Percentiles rank a stretch among this genome's conserved stretches.
These are phyloP conservation scores for Pseudonaja textilis DNA, from an alignment of 2,113 vertebrate genomes.

Conservation along the genomic window DNA sequence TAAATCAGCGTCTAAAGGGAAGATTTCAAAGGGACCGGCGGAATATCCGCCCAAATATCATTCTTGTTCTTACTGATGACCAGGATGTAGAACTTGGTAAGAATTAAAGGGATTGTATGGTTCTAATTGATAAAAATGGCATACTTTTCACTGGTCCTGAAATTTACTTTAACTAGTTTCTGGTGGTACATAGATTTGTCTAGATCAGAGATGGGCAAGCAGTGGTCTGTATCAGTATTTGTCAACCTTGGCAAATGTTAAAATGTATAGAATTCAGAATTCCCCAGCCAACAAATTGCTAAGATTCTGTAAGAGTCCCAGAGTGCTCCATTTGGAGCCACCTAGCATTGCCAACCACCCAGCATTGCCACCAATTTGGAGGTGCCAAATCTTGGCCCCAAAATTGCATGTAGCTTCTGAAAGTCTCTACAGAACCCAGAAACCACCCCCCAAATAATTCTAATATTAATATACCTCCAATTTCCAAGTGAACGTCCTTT, in stretches of 20 bases:
- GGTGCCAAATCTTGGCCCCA: background rate
- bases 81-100: slow-evolving; percentile 95
- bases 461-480: background rate
- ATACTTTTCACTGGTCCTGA: slow-evolving; percentile 26
- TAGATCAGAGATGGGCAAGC: background rate
- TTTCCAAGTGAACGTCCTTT: background rate
- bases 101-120: slow-evolving; percentile 28
- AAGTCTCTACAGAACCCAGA: background rate
- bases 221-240: background rate
- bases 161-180: background rate
- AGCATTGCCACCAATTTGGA: background rate
- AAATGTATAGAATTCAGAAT: background rate
- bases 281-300: background rate
- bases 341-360: background rate
- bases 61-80: slow-evolving; percentile 94
- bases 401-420: background rate
- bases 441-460: background rate
- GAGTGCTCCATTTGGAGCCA: background rate
- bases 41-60: slow-evolving; percentile 96
- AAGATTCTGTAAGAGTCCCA: background rate
- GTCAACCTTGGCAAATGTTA: background rate
- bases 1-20: slow-evolving; percentile 85
- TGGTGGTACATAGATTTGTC: background rate
- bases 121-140: background rate
- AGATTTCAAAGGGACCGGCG: slow-evolving; percentile 90